Conservation (phyloP, 2,888 invertebrate genomes). For the Gortyna flavago region DNA sequence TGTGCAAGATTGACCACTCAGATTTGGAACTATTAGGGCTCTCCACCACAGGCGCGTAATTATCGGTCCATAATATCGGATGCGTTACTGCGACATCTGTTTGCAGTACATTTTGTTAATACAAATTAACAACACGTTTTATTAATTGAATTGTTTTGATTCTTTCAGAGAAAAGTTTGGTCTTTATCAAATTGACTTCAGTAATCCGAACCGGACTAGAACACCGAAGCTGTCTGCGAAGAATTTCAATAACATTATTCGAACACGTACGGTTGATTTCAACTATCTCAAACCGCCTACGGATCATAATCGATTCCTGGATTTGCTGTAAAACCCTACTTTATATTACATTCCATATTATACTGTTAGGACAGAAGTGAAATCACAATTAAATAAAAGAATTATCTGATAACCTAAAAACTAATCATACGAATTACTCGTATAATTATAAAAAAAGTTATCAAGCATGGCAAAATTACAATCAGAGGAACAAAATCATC, state of each 20-base stretch:
- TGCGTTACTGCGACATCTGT: no score
- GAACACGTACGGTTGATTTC: conserved; percentile 17
- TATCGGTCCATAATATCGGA: no score
- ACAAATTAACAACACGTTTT: not conserved
- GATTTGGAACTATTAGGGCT: not conserved
- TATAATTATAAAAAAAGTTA: no score
- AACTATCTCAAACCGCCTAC: conserved; percentile 18
- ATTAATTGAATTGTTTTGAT: not conserved
- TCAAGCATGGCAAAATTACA: no score
- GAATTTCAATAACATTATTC: conserved; percentile 24
- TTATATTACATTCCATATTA: no score
- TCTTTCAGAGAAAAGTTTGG: conserved; percentile 44
- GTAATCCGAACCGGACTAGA: conserved; percentile 19
- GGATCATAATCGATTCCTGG: not conserved
- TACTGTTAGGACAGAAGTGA: no score
- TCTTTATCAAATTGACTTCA: conserved; percentile 26
- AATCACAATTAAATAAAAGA: no score
- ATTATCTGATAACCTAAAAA: no score
- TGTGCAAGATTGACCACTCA: not conserved
- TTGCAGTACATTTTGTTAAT: no score
- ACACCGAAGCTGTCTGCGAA: conserved; percentile 33
- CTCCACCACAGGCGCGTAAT: no score
- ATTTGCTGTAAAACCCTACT: conserved; percentile 6
- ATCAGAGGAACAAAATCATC: no score
- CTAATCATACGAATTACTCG: no score